phyloP scores from a whole-genome alignment of 2,797 vertebrate genomes.

The Paratrypauchen microcephalus region DNA sequence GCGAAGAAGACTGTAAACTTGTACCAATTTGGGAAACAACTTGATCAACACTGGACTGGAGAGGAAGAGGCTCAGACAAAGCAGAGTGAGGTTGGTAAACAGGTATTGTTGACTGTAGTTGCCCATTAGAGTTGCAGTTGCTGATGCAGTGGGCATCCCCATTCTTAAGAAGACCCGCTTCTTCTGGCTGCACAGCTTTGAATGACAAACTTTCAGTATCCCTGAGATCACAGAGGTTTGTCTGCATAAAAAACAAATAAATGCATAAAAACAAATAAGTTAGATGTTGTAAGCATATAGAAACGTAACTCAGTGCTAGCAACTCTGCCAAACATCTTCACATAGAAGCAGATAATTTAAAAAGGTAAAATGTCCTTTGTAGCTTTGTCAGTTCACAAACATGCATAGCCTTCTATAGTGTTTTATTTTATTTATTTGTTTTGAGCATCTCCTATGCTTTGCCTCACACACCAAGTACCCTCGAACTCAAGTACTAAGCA shows the following conservation, averaged over 20 bases:
- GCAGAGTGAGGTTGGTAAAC: constrained; percentile 21
- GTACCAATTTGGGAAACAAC: constrained; percentile 18
- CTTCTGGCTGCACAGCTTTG: constrained; percentile 31
- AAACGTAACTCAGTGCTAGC: neutral
- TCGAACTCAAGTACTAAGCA: neutral
- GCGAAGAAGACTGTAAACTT: constrained; percentile 41
- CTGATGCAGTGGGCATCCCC: constrained; percentile 21
- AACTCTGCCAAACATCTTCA: neutral
- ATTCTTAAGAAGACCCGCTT: constrained; percentile 51
- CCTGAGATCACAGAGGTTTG: constrained; percentile 4
- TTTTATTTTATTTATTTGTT: too few relatives aligned
- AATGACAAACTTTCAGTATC: constrained; percentile 29
- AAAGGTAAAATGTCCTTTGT: neutral
- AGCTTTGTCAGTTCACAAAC: too few relatives aligned
- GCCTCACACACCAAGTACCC: neutral
- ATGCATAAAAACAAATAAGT: too few relatives aligned
- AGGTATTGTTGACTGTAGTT: constrained; percentile 33
- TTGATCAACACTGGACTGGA: constrained; percentile 40
- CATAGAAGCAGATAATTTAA: neutral
- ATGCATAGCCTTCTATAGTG: too few relatives aligned
- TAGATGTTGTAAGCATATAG: neutral
- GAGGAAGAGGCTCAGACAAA: constrained; percentile 49
- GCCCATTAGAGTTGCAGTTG: constrained; percentile 39
- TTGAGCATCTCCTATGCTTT: neutral
- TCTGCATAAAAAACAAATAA: constrained; percentile 33